These are phyloP conservation scores for Odontomyia ornata DNA, from an alignment of 2,888 invertebrate genomes.

Conservation along the genomic window DNA sequence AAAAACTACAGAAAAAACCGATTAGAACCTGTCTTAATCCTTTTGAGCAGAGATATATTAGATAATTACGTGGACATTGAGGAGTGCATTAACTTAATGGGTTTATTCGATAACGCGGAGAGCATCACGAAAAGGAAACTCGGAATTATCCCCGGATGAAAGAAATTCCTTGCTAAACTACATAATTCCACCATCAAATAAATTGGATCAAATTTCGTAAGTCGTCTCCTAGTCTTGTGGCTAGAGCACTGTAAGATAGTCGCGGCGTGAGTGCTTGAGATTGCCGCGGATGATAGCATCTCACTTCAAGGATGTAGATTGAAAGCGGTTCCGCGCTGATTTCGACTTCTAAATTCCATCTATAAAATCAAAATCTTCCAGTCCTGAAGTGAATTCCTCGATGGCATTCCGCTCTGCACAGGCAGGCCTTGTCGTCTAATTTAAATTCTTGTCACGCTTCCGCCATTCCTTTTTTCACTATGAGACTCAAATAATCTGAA, in stretches of 20 bases:
- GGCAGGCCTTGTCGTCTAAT: constrained; percentile 42
- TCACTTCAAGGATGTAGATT: constrained; percentile 5
- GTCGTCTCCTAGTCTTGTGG: constrained; percentile 8
- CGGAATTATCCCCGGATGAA: background rate
- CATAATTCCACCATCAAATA: constrained; percentile 49
- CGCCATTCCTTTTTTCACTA: constrained; percentile 46
- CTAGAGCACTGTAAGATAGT: background rate
- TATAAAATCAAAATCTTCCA: constrained; percentile 17
- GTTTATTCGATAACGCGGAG: constrained; percentile 45
- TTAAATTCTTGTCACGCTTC: constrained; percentile 49
- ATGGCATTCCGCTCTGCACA: background rate
- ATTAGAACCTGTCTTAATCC: background rate
- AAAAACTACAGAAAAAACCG: background rate
- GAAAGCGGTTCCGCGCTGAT: constrained; percentile 2
- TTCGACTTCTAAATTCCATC: constrained; percentile 19
- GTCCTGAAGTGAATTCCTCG: constrained; percentile 39
- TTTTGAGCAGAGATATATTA: background rate
- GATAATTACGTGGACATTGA: constrained; percentile 47
- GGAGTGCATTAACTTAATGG: constrained; percentile 48
- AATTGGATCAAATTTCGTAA: constrained; percentile 50
- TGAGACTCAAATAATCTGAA: background rate
- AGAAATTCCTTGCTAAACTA: constrained; percentile 44
- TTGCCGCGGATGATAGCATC: constrained; percentile 10
- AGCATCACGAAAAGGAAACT: background rate
- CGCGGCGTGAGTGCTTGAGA: background rate